phyloP scores from a whole-genome alignment of 2,113 vertebrate species.

The Orthonyx spaldingii region DNA sequence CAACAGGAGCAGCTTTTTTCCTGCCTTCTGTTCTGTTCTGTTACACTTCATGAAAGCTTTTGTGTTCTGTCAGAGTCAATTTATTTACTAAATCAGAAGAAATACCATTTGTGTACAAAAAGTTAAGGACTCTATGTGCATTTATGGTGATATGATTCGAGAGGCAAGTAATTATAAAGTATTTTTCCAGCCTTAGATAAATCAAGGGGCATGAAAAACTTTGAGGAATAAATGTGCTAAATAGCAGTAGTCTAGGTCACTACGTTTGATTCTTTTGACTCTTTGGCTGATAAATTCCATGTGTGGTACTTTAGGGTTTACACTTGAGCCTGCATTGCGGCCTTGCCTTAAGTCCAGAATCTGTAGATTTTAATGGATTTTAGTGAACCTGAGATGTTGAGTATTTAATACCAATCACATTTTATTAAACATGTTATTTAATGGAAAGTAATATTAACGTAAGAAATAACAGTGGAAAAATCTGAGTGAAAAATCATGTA shows the following conservation, averaged over 20 bases:
- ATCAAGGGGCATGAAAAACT: not conserved
- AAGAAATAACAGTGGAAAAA: not conserved
- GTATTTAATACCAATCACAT: not conserved
- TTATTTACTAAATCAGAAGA: not conserved
- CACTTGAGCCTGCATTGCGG: not conserved
- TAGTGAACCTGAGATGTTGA: not conserved
- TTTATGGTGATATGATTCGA: not conserved
- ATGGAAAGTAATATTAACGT: not conserved
- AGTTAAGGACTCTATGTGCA: rapidly evolving
- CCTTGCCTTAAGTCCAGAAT: rapidly evolving
- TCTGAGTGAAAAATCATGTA: not conserved
- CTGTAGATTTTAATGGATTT: not conserved
- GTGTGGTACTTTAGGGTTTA: not conserved
- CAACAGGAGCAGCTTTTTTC: not conserved
- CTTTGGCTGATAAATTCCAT: not conserved
- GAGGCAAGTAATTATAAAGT: not conserved
- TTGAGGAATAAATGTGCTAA: not conserved
- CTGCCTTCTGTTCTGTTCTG: not conserved
- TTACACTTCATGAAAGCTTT: not conserved
- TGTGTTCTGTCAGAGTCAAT: not conserved
- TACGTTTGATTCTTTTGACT: not conserved
- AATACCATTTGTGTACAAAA: not conserved
- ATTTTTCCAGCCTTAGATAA: not conserved
- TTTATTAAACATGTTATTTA: not conserved
- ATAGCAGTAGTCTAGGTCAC: not conserved